These are phyloP conservation scores for Acleris cristana DNA, from an alignment of 2,888 invertebrate species.

Conservation along the genomic window DNA sequence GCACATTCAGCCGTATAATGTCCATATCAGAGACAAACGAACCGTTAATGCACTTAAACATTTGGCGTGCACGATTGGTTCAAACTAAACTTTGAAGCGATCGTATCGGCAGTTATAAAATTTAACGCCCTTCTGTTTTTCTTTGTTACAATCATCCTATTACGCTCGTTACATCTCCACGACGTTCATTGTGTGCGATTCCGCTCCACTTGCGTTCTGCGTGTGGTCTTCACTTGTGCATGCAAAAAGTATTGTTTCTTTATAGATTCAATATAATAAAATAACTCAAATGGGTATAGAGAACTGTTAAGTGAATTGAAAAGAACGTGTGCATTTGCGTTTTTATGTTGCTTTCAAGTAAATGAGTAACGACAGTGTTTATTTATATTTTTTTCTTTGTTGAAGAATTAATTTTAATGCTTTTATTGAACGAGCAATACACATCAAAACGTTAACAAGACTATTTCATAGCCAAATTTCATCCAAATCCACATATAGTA, in stretches of 20 bases:
- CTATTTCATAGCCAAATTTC: no score
- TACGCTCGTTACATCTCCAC: conserved; percentile 41
- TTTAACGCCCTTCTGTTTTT: conserved; percentile 43
- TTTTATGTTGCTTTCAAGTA: no score
- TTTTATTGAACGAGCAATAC: no score
- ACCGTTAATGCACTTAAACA: neutral
- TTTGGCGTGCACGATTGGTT: conserved; percentile 22
- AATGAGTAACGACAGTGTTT: no score
- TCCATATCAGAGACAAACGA: neutral
- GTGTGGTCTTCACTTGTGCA: conserved; percentile 40
- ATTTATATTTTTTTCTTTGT: no score
- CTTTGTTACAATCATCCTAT: conserved; percentile 43
- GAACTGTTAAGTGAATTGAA: no score
- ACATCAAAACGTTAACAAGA: no score
- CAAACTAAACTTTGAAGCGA: conserved; percentile 25
- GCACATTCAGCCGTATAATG: conserved; percentile 1
- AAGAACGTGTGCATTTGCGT: no score
- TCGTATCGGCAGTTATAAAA: conserved; percentile 41
- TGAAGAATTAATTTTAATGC: no score
- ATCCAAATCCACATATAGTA: no score
- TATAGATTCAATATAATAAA: neutral
- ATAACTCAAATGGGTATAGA: no score
- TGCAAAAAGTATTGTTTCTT: conserved; percentile 5
- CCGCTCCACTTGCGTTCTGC: conserved; percentile 37
- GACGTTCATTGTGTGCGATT: conserved; percentile 43